Conservation (phyloP, 1,140 invertebrate species). For the Drosophila ironensis region DNA sequence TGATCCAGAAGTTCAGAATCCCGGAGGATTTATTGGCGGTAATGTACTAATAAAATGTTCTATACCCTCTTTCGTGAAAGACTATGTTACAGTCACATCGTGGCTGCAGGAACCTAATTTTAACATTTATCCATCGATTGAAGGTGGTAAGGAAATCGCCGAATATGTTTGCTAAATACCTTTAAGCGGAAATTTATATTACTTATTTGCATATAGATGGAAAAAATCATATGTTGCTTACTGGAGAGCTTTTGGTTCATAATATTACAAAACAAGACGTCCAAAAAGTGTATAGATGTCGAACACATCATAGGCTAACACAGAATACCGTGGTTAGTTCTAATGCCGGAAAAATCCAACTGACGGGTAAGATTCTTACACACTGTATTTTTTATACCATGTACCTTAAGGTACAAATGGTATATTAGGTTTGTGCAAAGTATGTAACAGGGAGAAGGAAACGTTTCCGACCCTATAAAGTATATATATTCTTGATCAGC, state of each 20-base stretch:
- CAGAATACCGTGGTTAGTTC: conserved; percentile 86
- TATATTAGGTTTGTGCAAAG: no score
- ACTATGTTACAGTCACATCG: conserved; percentile 90
- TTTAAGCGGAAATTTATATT: background rate
- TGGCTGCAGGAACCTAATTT: conserved; percentile 90
- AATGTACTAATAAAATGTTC: conserved; percentile 91
- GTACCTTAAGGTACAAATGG: no score
- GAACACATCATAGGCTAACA: conserved; percentile 71
- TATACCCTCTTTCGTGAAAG: conserved; percentile 90
- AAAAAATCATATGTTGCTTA: conserved; percentile 90
- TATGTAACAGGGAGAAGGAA: no score
- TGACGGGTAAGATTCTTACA: conserved; percentile 84
- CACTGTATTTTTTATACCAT: no score
- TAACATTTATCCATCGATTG: conserved; percentile 75
- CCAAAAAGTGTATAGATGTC: conserved; percentile 81
- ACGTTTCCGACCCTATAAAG: no score
- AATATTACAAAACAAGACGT: conserved; percentile 88
- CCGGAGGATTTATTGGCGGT: conserved; percentile 87
- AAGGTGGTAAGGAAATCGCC: conserved; percentile 45
- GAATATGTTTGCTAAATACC: background rate
- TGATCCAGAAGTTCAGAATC: conserved; percentile 88
- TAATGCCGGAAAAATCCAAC: conserved; percentile 87
- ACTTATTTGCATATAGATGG: conserved; percentile 84
- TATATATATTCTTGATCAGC: no score
- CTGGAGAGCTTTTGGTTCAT: conserved; percentile 89